Base-by-base conservation (phyloP, 2,797 vertebrate species). In the Gastrophryne carolinensis region DNA sequence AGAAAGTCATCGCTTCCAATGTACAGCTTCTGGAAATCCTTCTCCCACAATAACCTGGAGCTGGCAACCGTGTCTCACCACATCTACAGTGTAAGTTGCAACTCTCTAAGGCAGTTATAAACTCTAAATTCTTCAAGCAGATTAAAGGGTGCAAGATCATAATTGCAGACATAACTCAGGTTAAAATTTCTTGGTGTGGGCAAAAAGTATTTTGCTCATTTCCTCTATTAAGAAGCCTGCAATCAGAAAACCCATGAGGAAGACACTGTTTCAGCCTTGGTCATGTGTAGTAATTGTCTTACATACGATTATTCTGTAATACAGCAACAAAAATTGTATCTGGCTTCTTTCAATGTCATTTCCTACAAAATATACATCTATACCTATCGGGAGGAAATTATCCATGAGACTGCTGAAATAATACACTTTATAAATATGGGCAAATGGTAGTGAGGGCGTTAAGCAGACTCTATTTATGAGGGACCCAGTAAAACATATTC, bases 31-130 rank as follows among this genome's bases (percentile, higher is more conserved):
- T 0, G 95, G 92, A 19, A 78, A 83, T 1, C 94, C 95, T 0
- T 53, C 82, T 19, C 95, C 95, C 0, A 81, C 12, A 57, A 86
- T 96, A 3, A 84, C 80, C 57, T 98, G 95, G 96, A 34, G 86
- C 61, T 98, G 88, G 87, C 86, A 89, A 73, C 85, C 88, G 53
- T 90, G 89, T 79, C 72, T 21, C 63, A 60, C 17, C 26, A 44
- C 58, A 5, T 84, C 63, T 41, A 76, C 37, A 0, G 29, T 81
- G 86, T 86, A 84, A 87, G 86, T 87, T 50, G 50, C 2, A 49
- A 17, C 21, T 66, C 37, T 29, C 19, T 12, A 58, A 7, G 27
- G 29, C n/a, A n/a, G n/a, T n/a, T n/a, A n/a, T n/a, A n/a, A 30
- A 11, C 34, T 56, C 15, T 69, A 39, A 37, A 23, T 27, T 0